phyloP scores from a whole-genome alignment of 1,140 invertebrate species.

The silkworm (Bombyx mori) region DNA sequence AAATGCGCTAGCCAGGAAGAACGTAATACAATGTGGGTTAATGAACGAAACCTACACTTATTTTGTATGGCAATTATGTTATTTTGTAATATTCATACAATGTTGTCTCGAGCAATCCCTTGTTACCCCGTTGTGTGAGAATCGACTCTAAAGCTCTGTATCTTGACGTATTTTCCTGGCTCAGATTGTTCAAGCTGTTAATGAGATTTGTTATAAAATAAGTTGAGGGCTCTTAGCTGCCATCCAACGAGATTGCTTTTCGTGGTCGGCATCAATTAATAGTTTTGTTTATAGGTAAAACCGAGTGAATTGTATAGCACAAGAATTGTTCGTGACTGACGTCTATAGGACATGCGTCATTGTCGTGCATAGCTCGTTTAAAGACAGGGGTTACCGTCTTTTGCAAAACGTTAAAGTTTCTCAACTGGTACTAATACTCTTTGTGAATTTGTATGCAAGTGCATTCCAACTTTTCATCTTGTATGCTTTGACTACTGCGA shows the following conservation, averaged over 20 bases:
- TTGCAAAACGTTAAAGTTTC: conserved; percentile 8
- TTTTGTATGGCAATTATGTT: conserved; percentile 23
- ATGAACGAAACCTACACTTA: conserved; percentile 1
- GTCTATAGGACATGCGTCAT: conserved; percentile 25
- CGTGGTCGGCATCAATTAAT: conserved; percentile 43
- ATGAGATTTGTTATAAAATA: conserved; percentile 61
- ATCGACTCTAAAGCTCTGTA: conserved; percentile 18
- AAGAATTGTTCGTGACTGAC: conserved; percentile 21
- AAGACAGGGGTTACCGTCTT: conserved; percentile 15
- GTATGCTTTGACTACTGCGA: too few species aligned
- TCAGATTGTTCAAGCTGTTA: conserved; percentile 27
- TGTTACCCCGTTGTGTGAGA: conserved; percentile 16
- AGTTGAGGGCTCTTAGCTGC: conserved; percentile 52
- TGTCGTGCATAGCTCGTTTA: conserved; percentile 16
- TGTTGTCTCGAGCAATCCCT: conserved; percentile 23
- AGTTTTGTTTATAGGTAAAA: conserved; percentile 35
- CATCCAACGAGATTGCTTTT: conserved; percentile 60
- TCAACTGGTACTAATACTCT: too few species aligned
- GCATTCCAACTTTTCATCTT: too few species aligned
- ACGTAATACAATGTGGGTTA: not conserved
- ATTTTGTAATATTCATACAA: conserved; percentile 44
- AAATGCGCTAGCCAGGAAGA: too few species aligned
- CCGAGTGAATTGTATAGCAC: conserved; percentile 24
- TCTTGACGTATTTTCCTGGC: conserved; percentile 27
- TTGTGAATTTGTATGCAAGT: too few species aligned